Evolutionary conservation across 1,140 invertebrate genomes (phyloP), one percentile per base, ranked within the genome.

Genomic region (Zaprionus kolodkinae): DNA sequence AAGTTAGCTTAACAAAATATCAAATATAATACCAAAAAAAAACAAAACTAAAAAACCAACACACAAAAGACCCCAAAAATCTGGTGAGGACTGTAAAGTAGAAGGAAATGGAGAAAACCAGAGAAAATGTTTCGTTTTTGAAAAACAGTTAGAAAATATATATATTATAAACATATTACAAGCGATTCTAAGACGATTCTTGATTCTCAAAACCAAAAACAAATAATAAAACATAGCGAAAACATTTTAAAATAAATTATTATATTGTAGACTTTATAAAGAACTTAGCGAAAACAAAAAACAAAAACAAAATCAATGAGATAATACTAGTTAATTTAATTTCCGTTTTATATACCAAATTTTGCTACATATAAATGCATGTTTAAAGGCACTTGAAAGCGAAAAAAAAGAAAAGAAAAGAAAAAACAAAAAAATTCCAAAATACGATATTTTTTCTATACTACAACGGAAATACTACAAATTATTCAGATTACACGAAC

Each of bases 381-480:
- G 64, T 73, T 85, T 70, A 68, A 76, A 67, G 65, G 69, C 84
- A 84, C 64, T 77, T 76, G 50, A 48, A 59, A 65, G 61, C 61
- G 50, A 45, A 75, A 72, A 65, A 88, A 66, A 70, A 65, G 21
- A 21, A 21, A 21, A 21, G 21, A 21, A 21, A 21, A 21, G 21
- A 21, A 21, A 21, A 21, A 21, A 21, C 21, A 25, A 50, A n/a
- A 43, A 64, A 71, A 48, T 45, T 15, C 40, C 35, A 35, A 72
- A 69, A 81, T 45, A 85, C 57, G 69, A 86, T 87, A 88, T 87
- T 87, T 87, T 87, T 88, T 87, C 84, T 87, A 88, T 78, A 78
- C 77, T 84, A 90, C 50, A 54, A 76, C 55, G 61, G 70, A 78
- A 64, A 77, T 67, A 76, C 50, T 25, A 75, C 27, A 77, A 78